A percentile compares a stretch with the other conserved stretches of the same genome.
These are phyloP conservation scores for Nanorana parkeri DNA, from an alignment of 2,113 vertebrate genomes.

Conservation along the genomic window DNA sequence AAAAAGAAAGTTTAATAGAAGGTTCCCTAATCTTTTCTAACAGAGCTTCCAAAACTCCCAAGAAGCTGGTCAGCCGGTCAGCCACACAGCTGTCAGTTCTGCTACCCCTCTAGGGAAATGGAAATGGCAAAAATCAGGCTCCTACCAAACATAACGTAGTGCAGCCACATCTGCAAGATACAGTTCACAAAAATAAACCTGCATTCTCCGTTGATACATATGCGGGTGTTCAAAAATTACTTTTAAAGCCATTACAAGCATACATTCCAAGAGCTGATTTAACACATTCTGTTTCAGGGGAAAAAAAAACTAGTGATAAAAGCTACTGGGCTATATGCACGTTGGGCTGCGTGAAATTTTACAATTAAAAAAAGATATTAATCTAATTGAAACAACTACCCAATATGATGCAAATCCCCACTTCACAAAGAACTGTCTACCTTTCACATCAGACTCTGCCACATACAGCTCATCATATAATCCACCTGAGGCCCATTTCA, in stretches of 20 bases:
- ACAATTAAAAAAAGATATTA: too few species aligned
- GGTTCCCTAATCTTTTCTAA: not conserved
- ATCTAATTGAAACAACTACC: too few species aligned
- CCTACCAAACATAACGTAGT: not conserved
- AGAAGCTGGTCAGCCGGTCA: not conserved
- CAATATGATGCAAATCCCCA: too few species aligned
- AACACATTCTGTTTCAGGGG: not conserved
- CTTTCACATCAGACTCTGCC: too few species aligned
- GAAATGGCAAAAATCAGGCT: constrained; percentile 5
- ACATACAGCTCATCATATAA: too few species aligned
- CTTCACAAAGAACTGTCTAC: too few species aligned
- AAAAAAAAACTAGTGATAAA: not conserved
- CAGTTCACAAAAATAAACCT: not conserved
- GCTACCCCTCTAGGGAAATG: not conserved
- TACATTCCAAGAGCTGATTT: not conserved
- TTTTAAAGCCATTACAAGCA: constrained; percentile 4
- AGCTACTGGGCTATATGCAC: too few species aligned
- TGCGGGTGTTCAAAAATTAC: constrained; percentile 14
- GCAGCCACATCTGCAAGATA: constrained; percentile 12
- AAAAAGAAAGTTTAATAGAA: not conserved
- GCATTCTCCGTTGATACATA: constrained; percentile 1
- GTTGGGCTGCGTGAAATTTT: too few species aligned
- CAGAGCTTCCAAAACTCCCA: not conserved
- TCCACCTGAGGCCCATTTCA: too few species aligned
- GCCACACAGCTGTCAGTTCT: not conserved